Conservation (phyloP, 2,888 invertebrate genomes). For the Hemithea aestivaria region DNA sequence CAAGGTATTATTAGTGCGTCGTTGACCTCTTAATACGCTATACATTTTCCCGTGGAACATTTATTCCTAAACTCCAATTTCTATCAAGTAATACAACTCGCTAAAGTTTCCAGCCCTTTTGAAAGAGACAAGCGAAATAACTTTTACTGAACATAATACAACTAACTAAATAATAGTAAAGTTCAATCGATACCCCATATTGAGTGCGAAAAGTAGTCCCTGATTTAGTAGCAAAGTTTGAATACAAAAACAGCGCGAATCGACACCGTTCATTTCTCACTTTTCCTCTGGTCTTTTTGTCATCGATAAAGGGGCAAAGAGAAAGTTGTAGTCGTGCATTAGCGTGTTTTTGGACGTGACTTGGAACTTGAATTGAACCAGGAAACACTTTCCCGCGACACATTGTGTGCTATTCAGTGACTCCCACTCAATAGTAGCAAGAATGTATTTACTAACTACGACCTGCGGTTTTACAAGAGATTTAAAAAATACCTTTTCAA, state of each 20-base stretch:
- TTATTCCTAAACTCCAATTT: no score
- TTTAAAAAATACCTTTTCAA: no score
- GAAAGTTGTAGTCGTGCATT: conserved; percentile 51
- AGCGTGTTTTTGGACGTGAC: conserved; percentile 52
- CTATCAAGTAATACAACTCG: no score
- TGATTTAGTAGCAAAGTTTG: conserved; percentile 58
- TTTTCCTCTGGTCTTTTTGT: conserved; percentile 44
- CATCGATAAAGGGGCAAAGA: conserved; percentile 45
- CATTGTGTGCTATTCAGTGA: conserved; percentile 18
- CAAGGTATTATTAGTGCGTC: no score
- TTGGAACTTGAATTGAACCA: conserved; percentile 35
- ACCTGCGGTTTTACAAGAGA: no score
- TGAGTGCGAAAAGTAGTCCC: conserved; percentile 41
- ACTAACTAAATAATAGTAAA: not conserved
- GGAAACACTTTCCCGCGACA: conserved; percentile 32
- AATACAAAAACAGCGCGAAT: conserved; percentile 52
- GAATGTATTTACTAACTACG: no score
- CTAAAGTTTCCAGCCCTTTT: no score
- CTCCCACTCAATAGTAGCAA: not conserved
- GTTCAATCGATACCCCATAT: conserved; percentile 17
- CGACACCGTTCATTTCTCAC: conserved; percentile 55
- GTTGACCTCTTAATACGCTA: no score
- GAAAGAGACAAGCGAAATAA: no score
- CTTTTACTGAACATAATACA: not conserved
- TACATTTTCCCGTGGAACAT: no score